Conservation (phyloP, 2,888 invertebrate species). For the Volucella bombylans region DNA sequence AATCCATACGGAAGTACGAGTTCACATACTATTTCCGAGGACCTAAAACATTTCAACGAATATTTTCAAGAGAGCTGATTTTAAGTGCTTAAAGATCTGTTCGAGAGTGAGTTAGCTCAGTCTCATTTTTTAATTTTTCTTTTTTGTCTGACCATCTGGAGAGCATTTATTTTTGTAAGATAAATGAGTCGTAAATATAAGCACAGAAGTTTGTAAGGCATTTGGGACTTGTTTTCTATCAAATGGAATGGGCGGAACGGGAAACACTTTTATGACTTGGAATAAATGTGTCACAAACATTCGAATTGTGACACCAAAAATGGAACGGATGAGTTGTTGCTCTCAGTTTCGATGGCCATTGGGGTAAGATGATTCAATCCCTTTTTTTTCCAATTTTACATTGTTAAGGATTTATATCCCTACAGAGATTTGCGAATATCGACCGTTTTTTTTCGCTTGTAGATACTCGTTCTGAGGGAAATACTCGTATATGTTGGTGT, state of each 20-base stretch:
- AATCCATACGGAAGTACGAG: not conserved
- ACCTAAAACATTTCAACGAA: too few relatives aligned
- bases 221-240: too few relatives aligned
- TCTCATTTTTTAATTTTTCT: too few relatives aligned
- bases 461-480: not conserved
- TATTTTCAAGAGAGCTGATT: too few relatives aligned
- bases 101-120: too few relatives aligned
- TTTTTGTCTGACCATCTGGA: too few relatives aligned
- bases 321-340: too few relatives aligned
- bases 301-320: not conserved
- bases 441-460: not conserved
- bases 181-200: too few relatives aligned
- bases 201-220: too few relatives aligned
- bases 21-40: too few relatives aligned
- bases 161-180: too few relatives aligned
- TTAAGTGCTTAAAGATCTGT: too few relatives aligned
- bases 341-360: constrained; percentile 23
- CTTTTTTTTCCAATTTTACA: constrained; percentile 60
- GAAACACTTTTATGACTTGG: constrained; percentile 3
- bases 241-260: not conserved
- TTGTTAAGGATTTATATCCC: constrained; percentile 58
- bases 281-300: constrained; percentile 32
- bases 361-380: constrained; percentile 59
- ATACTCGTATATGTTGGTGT: not conserved
- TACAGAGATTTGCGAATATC: constrained; percentile 48